Evolutionary conservation across 1,140 invertebrate species (phyloP).

Genomic region (Megalopta genalis): DNA sequence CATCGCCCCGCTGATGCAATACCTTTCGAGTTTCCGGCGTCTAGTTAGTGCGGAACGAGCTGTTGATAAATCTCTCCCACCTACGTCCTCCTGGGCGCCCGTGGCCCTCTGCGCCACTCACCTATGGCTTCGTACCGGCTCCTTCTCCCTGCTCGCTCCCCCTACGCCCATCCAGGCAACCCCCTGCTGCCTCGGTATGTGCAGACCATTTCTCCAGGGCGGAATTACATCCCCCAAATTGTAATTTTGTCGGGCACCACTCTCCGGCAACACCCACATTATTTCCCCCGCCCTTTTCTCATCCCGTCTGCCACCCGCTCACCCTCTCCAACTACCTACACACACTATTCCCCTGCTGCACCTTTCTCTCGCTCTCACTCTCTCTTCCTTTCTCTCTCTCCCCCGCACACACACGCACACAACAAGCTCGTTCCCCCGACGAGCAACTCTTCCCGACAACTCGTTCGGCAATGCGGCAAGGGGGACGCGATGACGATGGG

Average conservation of each 20-base stretch:
- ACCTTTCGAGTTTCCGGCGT: conserved; percentile 78
- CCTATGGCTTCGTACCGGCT: conserved; percentile 31
- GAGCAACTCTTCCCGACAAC: background rate
- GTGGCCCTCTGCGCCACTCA: conserved; percentile 32
- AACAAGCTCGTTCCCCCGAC: conserved; percentile 2
- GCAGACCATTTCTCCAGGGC: conserved; percentile 76
- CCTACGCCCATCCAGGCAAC: background rate
- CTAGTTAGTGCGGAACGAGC: conserved; percentile 78
- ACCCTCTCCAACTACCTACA: background rate
- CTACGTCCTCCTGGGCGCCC: conserved; percentile 8
- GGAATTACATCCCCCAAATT: conserved; percentile 79
- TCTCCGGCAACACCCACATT: conserved; percentile 70
- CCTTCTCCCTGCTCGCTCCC: background rate
- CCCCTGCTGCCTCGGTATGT: conserved; percentile 71
- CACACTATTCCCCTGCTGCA: background rate
- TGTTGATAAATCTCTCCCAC: conserved; percentile 77
- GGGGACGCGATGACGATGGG: background rate
- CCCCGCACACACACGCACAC: too few species aligned
- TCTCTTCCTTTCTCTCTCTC: too few species aligned
- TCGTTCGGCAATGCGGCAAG: background rate
- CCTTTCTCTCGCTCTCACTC: too few species aligned
- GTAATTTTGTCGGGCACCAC: conserved; percentile 77
- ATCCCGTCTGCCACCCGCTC: background rate
- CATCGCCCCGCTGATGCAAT: conserved; percentile 78
- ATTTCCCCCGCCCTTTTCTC: conserved; percentile 60